Base-by-base conservation (phyloP, 1,140 invertebrate species). In the Gonioctena quinquepunctata region DNA sequence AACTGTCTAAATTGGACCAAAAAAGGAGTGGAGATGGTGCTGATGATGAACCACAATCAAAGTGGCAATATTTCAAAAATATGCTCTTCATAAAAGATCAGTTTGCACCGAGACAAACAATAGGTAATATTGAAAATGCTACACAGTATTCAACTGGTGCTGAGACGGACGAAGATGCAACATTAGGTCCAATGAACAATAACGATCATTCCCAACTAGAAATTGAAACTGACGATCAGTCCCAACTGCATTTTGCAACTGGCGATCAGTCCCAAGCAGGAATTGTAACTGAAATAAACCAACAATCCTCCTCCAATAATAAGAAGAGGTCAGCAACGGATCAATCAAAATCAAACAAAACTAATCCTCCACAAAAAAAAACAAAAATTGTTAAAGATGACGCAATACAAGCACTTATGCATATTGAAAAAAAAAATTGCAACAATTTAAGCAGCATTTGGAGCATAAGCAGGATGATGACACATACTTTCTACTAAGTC, bases 361-460 rank as follows among this genome's bases (percentile, higher is more conserved):
- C 27, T 28, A 52, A 52, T 52, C 18, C 50, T 52, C 16, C 19
- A 8, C 50, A 52, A 52, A 52, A 21, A 52, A 52, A 52, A 16
- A n/a, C 50, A 19, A 52, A 52, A 52, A 8, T 52, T 52, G 50
- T 52, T 21, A 21, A 52, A 52, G 16, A 52, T 19, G 50, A 21
- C 50, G 50, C 50, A 18, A 52, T 52, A 18, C 19, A 52, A 52
- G 18, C 11, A 52, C 50, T 52, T 8, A 52, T 52, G 50, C 50
- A 52, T 52, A 52, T 52, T 52, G 19, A 52, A 52, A 52, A 52
- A 52, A 52, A 52, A 52, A 52, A 52, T 52, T 21, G n/a, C n/a
- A n/a, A n/a, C n/a, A n/a, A n/a, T n/a, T n/a, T n/a, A n/a, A n/a
- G 50, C 50, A 52, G 50, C 50, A 52, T 52, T 52, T 21, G 16